Evolutionary conservation across 2,888 invertebrate genomes (phyloP).

Genomic region (Nephrotoma appendiculata): DNA sequence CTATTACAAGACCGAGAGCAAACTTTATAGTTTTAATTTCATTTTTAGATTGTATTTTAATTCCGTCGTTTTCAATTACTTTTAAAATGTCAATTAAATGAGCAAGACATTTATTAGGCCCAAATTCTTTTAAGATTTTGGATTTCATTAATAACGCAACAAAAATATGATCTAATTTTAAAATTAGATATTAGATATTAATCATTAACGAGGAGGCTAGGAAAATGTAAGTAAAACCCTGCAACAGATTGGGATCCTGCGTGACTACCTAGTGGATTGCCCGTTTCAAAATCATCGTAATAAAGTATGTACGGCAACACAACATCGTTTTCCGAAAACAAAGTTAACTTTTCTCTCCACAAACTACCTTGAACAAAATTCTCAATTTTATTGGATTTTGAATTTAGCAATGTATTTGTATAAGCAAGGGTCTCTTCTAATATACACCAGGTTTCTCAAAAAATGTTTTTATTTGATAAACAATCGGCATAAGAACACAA

Average conservation of each 20-base stretch:
- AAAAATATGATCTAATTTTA: not conserved
- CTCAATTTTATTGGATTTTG: no score
- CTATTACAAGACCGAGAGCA: no score
- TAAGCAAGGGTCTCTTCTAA: no score
- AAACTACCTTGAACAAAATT: no score
- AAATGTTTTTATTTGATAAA: no score
- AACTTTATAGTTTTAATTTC: no score
- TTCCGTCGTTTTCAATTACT: not conserved
- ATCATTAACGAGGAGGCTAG: not conserved
- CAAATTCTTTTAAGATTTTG: not conserved
- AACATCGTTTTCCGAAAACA: not conserved
- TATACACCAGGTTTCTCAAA: no score
- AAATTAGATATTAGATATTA: not conserved
- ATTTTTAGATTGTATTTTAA: no score
- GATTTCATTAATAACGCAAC: not conserved
- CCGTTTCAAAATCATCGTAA: not conserved
- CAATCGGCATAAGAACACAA: no score
- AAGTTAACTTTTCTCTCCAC: not conserved
- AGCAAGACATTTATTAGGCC: not conserved
- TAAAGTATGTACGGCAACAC: not conserved
- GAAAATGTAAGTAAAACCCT: no score
- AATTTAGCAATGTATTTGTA: no score
- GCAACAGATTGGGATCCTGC: not conserved
- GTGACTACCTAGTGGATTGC: not conserved
- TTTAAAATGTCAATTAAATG: not conserved